Base-by-base conservation (phyloP, 2,888 invertebrate genomes). In the Leptinotarsa rubiginosa region DNA sequence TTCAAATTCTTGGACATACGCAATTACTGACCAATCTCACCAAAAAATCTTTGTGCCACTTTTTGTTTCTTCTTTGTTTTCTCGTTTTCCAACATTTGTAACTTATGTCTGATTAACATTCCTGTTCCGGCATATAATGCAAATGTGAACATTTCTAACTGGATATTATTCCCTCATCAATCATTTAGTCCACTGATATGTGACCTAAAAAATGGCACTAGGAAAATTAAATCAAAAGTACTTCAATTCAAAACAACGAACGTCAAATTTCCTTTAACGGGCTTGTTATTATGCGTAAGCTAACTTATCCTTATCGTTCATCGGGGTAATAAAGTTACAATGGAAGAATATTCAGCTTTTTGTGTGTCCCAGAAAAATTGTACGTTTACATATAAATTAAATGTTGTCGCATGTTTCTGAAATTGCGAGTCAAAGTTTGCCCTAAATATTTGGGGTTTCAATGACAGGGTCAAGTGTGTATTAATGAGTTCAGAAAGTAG, bases 391-490 rank as follows among this genome's bases (percentile, higher is more conserved):
- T 16, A 2, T 41, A 25, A 25, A 41, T 56, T 41, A 62, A 62
- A 62, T 62, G 5, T 62, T 25, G 56, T 56, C 59, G 56, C 56
- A 69, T 59, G 59, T 56, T 50, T 20, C 22, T 4, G 20, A 62
- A 18, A 65, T 65, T 13, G 56, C 52, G 62, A 65, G 50, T 74
- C 70, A 41, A 56, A 22, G 22, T 12, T 25, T 66, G 74, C 47
- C 65, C 74, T 49, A 56, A 71, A 74, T 74, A 74, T 74, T 74
- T 68, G 65, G 74, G 41, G 47, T 18, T 41, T 52, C 22, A 56
- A 47, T 67, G 65, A 20, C 31, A 47, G n/a, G 70, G 70, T 73
- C 69, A 65, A 62, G 16, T 62, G 0, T 20, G 20, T 20, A 56
- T 56, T 56, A 20, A 56, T 20, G 22, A 20, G 22, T 2, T 5